These are phyloP conservation scores for Napeogenes sylphis DNA, from an alignment of 2,888 invertebrate species.

Conservation along the genomic window DNA sequence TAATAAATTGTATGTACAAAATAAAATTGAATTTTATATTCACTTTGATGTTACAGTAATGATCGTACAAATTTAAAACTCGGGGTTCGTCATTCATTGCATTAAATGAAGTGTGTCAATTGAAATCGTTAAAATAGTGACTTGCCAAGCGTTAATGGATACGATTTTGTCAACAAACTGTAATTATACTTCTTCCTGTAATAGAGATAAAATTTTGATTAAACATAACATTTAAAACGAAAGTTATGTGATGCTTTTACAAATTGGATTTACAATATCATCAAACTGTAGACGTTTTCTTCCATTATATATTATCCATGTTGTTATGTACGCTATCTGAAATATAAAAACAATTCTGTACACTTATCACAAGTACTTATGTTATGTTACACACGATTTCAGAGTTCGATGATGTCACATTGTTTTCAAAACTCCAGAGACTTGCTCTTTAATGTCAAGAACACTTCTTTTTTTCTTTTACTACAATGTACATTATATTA, in stretches of 20 bases:
- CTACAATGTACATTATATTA: too few relatives aligned
- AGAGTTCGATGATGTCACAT: slow-evolving; percentile 1
- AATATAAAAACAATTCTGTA: too few relatives aligned
- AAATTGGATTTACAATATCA: not conserved
- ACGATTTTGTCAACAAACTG: not conserved
- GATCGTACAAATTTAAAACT: not conserved
- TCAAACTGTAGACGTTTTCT: too few relatives aligned
- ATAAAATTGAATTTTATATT: slow-evolving; percentile 5
- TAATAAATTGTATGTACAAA: not conserved
- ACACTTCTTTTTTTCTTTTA: not conserved
- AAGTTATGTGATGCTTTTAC: not conserved
- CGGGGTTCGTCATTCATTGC: not conserved
- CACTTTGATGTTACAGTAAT: not conserved
- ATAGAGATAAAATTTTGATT: not conserved
- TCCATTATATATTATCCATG: too few relatives aligned
- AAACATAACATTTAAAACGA: too few relatives aligned
- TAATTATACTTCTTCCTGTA: not conserved
- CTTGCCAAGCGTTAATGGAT: not conserved
- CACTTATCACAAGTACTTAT: too few relatives aligned
- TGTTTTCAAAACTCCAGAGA: not conserved
- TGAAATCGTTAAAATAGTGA: not conserved
- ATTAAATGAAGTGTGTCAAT: slow-evolving; percentile 3
- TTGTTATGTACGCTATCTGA: too few relatives aligned
- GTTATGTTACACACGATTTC: not conserved
- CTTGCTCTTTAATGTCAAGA: not conserved